Evolutionary conservation across 2,888 invertebrate species (phyloP), one percentile per base, ranked within the genome.

Genomic region (Trachelus troglodyta): DNA sequence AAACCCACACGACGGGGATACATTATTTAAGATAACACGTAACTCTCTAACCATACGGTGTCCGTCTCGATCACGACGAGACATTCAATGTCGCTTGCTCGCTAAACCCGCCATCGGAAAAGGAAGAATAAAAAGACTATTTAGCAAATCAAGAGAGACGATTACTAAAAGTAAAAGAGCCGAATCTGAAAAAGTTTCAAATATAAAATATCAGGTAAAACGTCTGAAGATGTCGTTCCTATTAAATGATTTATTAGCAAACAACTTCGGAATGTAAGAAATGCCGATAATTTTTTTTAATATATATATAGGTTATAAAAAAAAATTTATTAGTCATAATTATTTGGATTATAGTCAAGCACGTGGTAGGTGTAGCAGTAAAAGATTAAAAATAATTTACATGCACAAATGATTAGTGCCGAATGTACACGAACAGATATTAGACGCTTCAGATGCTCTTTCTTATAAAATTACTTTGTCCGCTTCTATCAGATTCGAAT

Each of bases 1-100:
- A 80, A 80, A 81, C 82, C 77, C 80, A 81, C 82, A 81, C 85
- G 83, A 85, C 80, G 83, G 77, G 81, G 81, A 85, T 86, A 84
- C 84, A 88, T 87, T 87, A 88, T 88, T 88, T 86, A 85, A 84
- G 84, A 83, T 85, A 85, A 85, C 83, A 78, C 80, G 79, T 75
- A 81, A 77, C 79, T 81, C 80, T 81, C 74, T 75, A 78, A 81
- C 79, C 74, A 74, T 74, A 34, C 74, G 75, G 75, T 34, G 34
- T 34, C 75, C 34, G 37, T 23, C 69, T 74, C n/a, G 34, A 71
- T 71, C 71, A 12, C 33, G 12, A 34, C 71, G 71, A 31, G 34
- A 71, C 71, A 15, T 71, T 71, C 69, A 69, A 33, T 33, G 69
- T 69, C 40, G 40, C 56, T 56, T 23, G 40, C 40, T 56, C 6